A percentile compares a stretch with the other conserved stretches of the same genome.
phyloP scores from a whole-genome alignment of 2,888 invertebrate species.

The Tolmerus cingulatus region DNA sequence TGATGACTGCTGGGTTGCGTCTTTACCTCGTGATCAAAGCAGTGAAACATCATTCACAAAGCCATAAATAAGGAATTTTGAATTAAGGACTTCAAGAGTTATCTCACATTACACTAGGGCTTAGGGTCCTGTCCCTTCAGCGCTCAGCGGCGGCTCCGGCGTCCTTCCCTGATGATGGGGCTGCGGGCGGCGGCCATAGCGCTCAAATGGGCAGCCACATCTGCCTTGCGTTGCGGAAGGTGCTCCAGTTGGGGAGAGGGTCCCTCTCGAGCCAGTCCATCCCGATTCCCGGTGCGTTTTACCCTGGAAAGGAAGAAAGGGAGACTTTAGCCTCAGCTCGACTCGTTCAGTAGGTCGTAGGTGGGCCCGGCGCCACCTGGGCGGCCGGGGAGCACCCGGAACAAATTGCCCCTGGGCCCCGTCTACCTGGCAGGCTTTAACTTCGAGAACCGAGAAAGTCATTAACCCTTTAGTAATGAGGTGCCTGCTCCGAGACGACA shows the following conservation, averaged over 20 bases:
- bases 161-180: background rate
- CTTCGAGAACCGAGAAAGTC: background rate
- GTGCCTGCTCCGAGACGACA: background rate
- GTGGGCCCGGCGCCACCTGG: background rate
- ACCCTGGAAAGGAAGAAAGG: background rate
- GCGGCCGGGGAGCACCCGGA: background rate
- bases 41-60: slow-evolving; percentile 38
- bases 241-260: slow-evolving; percentile 59
- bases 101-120: slow-evolving; percentile 36
- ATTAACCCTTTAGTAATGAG: background rate
- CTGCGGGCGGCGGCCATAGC: slow-evolving; percentile 30
- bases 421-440: background rate
- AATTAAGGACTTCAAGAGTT: slow-evolving; percentile 16
- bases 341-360: background rate
- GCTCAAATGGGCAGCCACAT: slow-evolving; percentile 63
- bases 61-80: slow-evolving; percentile 31
- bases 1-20: slow-evolving; percentile 13
- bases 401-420: background rate
- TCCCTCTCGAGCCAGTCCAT: slow-evolving; percentile 64
- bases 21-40: slow-evolving; percentile 25
- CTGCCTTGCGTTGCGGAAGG: slow-evolving; percentile 54
- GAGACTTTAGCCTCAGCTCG: background rate
- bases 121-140: slow-evolving; percentile 16
- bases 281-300: slow-evolving; percentile 53
- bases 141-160: slow-evolving; percentile 21